Conservation (phyloP, 2,797 vertebrate genomes). For the Carcharodon carcharias region DNA sequence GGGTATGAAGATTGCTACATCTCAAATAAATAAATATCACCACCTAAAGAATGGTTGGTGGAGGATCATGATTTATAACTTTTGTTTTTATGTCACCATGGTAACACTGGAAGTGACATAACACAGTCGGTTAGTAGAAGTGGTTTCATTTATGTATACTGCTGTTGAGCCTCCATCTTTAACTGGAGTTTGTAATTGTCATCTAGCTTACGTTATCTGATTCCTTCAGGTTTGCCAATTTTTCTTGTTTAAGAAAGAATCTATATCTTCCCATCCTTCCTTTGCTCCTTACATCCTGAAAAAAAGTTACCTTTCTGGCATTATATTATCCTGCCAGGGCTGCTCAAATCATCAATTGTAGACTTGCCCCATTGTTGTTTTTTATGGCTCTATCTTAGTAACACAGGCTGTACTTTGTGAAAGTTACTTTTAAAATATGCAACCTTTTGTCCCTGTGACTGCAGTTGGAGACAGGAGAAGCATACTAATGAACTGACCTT, state of each 20-base stretch:
- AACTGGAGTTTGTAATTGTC: not conserved
- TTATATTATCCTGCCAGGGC: not conserved
- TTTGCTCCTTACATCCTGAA: not conserved
- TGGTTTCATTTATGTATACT: not conserved
- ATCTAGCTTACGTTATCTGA: not conserved
- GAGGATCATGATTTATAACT: not conserved
- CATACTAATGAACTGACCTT: not conserved
- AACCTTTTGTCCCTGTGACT: not conserved
- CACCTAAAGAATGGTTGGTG: not conserved
- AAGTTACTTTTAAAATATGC: not conserved
- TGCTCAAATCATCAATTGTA: not conserved
- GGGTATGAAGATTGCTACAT: not conserved
- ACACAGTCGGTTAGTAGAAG: not conserved
- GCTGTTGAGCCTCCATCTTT: not conserved
- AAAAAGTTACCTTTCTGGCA: not conserved
- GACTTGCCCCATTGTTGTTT: not conserved
- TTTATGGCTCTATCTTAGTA: not conserved
- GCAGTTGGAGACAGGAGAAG: not conserved
- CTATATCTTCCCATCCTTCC: not conserved
- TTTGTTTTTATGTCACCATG: not conserved
- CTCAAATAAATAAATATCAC: not conserved
- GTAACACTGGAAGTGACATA: not conserved
- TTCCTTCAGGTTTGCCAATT: not conserved
- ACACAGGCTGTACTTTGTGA: too few relatives aligned
- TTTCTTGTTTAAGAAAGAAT: not conserved